Percentiles rank a stretch among this genome's conserved stretches.
Evolutionary conservation across 2,888 invertebrate species (phyloP).

Genomic region (Notocelia uddmanniana): DNA sequence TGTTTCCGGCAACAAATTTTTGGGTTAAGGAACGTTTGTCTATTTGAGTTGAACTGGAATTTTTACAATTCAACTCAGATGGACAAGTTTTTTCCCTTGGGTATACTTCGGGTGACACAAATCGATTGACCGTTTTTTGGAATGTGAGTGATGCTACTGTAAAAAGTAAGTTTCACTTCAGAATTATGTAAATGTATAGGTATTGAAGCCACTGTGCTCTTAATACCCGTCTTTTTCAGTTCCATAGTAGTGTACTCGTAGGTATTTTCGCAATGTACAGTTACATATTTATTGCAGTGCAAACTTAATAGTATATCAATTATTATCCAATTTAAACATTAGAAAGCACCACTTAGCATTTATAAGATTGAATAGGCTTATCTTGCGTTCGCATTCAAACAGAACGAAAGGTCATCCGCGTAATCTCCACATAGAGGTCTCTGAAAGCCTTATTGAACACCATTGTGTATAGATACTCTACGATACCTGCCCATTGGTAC

Average conservation of each 20-base stretch:
- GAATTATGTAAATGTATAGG: too few species aligned
- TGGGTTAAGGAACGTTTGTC: too few species aligned
- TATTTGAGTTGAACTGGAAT: too few species aligned
- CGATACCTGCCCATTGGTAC: not conserved
- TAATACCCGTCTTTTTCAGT: not conserved
- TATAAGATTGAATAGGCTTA: constrained; percentile 36
- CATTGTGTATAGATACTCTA: constrained; percentile 4
- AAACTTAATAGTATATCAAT: constrained; percentile 12
- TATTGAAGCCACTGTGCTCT: too few species aligned
- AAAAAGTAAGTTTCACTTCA: too few species aligned
- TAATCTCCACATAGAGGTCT: constrained; percentile 14
- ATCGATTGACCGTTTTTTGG: too few species aligned
- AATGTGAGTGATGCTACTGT: too few species aligned
- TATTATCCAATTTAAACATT: constrained; percentile 27
- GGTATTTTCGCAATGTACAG: not conserved
- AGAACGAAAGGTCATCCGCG: constrained; percentile 31
- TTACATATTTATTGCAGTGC: not conserved
- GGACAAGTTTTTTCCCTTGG: too few species aligned
- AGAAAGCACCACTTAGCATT: constrained; percentile 37
- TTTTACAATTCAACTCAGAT: too few species aligned
- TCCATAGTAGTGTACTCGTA: not conserved
- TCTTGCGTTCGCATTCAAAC: constrained; percentile 29
- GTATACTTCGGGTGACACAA: too few species aligned
- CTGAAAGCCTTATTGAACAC: constrained; percentile 29
- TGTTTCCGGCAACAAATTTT: not conserved